Percentiles rank a stretch among this genome's conserved stretches.
These are phyloP conservation scores for Abramis brama DNA, from an alignment of 2,113 vertebrate species.

Conservation along the genomic window DNA sequence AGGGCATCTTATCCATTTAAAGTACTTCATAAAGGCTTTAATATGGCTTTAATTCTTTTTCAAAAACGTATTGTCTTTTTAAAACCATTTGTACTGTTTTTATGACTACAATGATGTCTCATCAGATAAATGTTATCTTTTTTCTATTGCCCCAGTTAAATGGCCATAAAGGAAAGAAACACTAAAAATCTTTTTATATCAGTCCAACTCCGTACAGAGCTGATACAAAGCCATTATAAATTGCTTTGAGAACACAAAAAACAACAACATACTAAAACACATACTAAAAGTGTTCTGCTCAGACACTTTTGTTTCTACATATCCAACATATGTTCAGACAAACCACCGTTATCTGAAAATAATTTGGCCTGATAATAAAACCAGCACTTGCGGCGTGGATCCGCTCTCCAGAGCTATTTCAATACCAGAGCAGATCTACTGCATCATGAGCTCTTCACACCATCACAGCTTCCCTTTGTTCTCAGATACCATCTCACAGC, in stretches of 20 bases:
- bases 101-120: constrained; percentile 5
- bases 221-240: neutral
- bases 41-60: neutral
- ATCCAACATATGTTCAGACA: constrained; percentile 27
- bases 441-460: constrained; percentile 45
- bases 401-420: constrained; percentile 38
- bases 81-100: constrained; percentile 5
- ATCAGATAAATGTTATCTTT: neutral
- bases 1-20: constrained; percentile 16
- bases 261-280: neutral
- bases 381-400: neutral
- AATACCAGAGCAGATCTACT: constrained; percentile 36
- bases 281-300: neutral
- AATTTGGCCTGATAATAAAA: constrained; percentile 41
- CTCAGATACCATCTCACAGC: constrained; percentile 58
- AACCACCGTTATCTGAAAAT: constrained; percentile 57
- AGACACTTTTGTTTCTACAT: constrained; percentile 18
- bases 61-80: neutral
- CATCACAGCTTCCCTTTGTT: constrained; percentile 62
- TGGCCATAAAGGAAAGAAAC: neutral
- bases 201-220: neutral
- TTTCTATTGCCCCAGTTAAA: constrained; percentile 10
- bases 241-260: neutral
- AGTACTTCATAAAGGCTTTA: neutral
- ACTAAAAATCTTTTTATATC: constrained; percentile 3